Base-by-base conservation (phyloP, 1,140 invertebrate species). In the Chlorops oryzae region DNA sequence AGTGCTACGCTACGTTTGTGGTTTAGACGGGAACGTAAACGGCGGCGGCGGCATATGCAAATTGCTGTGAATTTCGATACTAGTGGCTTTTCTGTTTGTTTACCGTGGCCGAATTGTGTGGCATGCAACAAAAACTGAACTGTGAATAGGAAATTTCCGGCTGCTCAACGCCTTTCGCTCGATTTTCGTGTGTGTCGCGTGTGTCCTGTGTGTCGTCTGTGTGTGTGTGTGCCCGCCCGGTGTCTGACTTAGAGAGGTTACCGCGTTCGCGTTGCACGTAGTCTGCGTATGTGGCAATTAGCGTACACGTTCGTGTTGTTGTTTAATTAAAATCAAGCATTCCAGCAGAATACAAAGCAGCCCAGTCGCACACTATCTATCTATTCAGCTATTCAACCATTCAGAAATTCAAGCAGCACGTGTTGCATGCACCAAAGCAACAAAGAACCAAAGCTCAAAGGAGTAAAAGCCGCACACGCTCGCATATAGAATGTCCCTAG, bases 81-180 rank as follows among this genome's bases (percentile, higher is more conserved):
- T n/a, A n/a, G n/a, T n/a, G n/a, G n/a, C n/a, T n/a, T n/a, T n/a
- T n/a, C n/a, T n/a, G n/a, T n/a, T n/a, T n/a, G 6, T 28, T 45
- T 32, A 45, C 34, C 17, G 10, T 2, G 9, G 23, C 27, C n/a
- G n/a, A 12, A 28, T 17, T 23, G 42, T 20, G 25, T 45, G 25
- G 42, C 25, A 17, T 25, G 17, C 17, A 18, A 12, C 42, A 21
- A 28, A 45, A 32, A 45, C 28, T 25, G 17, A 17, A 20, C 42
- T 21, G 9, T 4, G 13, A n/a, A n/a, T n/a, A n/a, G n/a, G n/a
- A n/a, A n/a, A n/a, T n/a, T n/a, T n/a, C n/a, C n/a, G n/a, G n/a
- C n/a, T n/a, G n/a, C n/a, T n/a, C n/a, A n/a, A 63, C 61, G 61
- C 61, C 61, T 59, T 40, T 54, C 56, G 50, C 59, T 47, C 51